A percentile compares a stretch with the other conserved stretches of the same genome.
Evolutionary conservation across 2,113 vertebrate species (phyloP).

Genomic region (Pachycephala philippinensis): DNA sequence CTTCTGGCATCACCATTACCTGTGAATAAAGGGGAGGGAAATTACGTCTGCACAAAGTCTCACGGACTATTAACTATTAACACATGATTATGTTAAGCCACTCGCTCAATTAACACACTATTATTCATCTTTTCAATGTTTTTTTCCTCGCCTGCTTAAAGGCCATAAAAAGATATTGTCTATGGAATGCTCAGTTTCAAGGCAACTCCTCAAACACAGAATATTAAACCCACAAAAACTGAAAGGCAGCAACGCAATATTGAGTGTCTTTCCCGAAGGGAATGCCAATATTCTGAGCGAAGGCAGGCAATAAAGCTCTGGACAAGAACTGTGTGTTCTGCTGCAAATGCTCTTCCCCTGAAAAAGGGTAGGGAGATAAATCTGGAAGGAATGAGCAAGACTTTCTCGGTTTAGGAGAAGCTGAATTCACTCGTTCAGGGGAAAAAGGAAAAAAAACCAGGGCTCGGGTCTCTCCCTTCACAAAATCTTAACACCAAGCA

Average conservation of each 20-base stretch:
- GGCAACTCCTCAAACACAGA: constrained; percentile 1
- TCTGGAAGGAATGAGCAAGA: neutral
- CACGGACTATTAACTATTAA: neutral
- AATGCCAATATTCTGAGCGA: neutral
- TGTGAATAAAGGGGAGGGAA: constrained; percentile 70
- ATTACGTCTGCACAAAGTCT: neutral
- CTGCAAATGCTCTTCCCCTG: neutral
- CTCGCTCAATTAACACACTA: neutral
- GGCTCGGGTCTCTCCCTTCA: neutral
- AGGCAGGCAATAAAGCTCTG: neutral
- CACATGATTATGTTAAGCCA: neutral
- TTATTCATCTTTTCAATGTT: neutral
- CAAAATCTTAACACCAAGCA: neutral
- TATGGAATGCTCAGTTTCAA: neutral
- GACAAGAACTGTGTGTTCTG: constrained; percentile 1
- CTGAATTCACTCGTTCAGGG: neutral
- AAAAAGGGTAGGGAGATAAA: neutral
- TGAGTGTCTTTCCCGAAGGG: constrained; percentile 24
- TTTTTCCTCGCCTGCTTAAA: neutral
- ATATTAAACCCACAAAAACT: neutral
- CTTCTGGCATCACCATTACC: constrained; percentile 97
- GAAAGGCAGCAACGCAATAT: neutral
- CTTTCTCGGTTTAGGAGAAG: neutral
- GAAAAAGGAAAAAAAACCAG: neutral
- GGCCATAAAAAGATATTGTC: neutral